These are phyloP conservation scores for Uropsilus gracilis DNA, from an alignment of 2,113 vertebrate species.

Conservation along the genomic window DNA sequence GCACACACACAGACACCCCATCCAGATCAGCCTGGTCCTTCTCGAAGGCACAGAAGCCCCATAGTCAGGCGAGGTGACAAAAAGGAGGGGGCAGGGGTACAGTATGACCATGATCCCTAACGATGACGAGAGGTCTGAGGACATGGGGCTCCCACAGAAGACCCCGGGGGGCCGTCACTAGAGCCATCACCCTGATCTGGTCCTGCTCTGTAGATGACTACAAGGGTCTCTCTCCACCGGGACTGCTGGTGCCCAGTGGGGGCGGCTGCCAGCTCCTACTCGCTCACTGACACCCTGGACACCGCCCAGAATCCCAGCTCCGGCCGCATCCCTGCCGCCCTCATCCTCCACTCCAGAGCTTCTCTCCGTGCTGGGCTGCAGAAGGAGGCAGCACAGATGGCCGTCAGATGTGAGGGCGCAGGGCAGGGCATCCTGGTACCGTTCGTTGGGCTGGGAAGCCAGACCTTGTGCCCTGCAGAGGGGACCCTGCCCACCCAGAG, in stretches of 20 bases:
- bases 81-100: background rate
- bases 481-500: background rate
- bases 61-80: background rate
- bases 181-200: background rate
- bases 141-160: background rate
- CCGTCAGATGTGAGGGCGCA: background rate
- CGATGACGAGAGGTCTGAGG: background rate
- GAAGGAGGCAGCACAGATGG: background rate
- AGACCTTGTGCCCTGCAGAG: background rate
- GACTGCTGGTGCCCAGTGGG: background rate
- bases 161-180: fast-evolving
- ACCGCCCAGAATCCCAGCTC: background rate
- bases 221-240: background rate
- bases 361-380: background rate
- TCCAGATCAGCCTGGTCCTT: background rate
- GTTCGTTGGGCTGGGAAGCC: background rate
- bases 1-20: background rate
- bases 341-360: too few species aligned
- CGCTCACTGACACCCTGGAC: background rate
- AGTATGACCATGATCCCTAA: fast-evolving
- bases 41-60: background rate
- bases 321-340: background rate
- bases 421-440: background rate
- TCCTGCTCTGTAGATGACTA: background rate
- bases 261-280: background rate